phyloP scores from a whole-genome alignment of 2,113 vertebrate genomes.

The Clarias gariepinus region DNA sequence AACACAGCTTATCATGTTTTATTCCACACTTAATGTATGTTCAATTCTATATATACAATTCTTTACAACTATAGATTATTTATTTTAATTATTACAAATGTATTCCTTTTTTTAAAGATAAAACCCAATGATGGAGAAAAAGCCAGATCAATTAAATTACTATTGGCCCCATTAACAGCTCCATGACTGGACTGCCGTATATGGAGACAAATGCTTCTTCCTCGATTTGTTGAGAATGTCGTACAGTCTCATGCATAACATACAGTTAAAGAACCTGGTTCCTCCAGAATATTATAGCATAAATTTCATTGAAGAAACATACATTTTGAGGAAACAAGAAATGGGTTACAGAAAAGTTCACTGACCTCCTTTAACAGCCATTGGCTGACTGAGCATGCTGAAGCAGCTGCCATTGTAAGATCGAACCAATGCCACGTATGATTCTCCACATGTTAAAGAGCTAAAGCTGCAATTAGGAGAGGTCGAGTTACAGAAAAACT shows the following conservation, averaged over 20 bases:
- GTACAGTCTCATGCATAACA: too few relatives aligned
- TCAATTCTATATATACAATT: neutral
- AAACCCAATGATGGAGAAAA: neutral
- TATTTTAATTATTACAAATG: neutral
- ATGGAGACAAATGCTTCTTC: neutral
- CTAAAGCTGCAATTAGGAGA: conserved; percentile 40
- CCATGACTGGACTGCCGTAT: neutral
- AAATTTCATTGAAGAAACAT: neutral
- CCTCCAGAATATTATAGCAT: neutral
- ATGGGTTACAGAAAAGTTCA: neutral
- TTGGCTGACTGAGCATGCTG: conserved; percentile 55
- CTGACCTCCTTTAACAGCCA: conserved; percentile 64
- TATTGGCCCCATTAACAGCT: neutral
- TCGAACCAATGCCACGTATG: conserved; percentile 61
- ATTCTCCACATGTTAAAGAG: conserved; percentile 60
- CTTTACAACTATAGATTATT: neutral
- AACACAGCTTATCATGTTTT: neutral
- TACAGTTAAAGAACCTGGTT: neutral
- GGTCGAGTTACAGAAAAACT: conserved; percentile 55
- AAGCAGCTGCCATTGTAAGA: conserved; percentile 64
- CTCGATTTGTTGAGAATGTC: neutral
- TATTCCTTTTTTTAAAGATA: neutral
- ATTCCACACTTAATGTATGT: neutral
- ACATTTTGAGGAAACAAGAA: neutral
- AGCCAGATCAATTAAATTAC: neutral